Base-by-base conservation (phyloP, 2,113 vertebrate genomes). In the Chaenocephalus aceratus region DNA sequence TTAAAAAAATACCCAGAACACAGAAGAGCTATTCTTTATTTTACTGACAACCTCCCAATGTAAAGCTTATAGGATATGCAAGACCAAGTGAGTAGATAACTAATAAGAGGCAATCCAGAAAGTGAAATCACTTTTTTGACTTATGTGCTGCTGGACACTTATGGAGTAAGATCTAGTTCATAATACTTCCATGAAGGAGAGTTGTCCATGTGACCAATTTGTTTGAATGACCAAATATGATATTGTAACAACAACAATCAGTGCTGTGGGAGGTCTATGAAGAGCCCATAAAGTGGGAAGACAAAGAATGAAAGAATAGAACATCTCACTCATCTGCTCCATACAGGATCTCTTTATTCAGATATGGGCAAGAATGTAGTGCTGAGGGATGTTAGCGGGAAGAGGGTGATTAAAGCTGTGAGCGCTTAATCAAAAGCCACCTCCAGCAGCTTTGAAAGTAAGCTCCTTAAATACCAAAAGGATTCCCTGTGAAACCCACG, bases 361-460 rank as follows among this genome's bases (percentile, higher is more conserved):
- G 69, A 88, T 85, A 79, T 81, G 72, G 72, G 52, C 83, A 91
- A 73, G 75, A 86, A 86, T 87, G 84, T 57, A 75, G 66, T 45
- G 23, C 54, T 23, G 61, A 86, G 58, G 79, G 69, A 87, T 54
- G 75, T 58, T 49, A n/a, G 79, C 3, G 60, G 79, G 72, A 88
- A 83, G 79, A 82, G 46, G 65, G 76, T 48, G 82, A 91, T 91
- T 89, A 89, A 86, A 86, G 84, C 80, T 36, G 41, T 48, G 75
- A 91, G 66, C n/a, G 49, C 77, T 84, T 61, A 89, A 92, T 89
- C 75, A 80, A 87, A 94, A 88, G 79, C 83, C 85, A 87, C 68
- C 80, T 90, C 80, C 72, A 86, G 46, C 84, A 82, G 79, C 88
- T 92, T 93, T 85, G 80, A 91, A 80, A 91, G 86, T 83, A 90